Evolutionary conservation across 2,113 vertebrate species (phyloP).

Genomic region (Ceratotherium simum): DNA sequence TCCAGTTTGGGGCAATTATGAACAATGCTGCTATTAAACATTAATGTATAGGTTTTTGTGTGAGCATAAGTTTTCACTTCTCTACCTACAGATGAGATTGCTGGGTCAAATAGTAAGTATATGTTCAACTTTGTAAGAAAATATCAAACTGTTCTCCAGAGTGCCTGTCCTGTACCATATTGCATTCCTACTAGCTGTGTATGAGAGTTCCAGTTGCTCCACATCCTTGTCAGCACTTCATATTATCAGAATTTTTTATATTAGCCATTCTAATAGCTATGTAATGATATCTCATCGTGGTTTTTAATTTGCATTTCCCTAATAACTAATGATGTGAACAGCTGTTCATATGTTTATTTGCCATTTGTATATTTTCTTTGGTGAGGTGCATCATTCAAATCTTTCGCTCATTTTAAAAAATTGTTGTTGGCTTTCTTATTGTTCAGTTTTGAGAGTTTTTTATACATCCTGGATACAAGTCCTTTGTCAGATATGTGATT

Average conservation of each 20-base stretch:
- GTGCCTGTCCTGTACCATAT: neutral
- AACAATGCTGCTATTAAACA: neutral
- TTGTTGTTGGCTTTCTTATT: neutral
- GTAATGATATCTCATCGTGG: neutral
- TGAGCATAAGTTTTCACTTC: neutral
- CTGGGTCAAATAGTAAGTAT: neutral
- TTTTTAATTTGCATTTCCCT: neutral
- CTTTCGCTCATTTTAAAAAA: neutral
- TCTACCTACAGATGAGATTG: neutral
- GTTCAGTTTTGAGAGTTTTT: neutral
- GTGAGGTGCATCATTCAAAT: neutral
- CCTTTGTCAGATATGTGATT: neutral
- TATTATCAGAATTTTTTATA: neutral
- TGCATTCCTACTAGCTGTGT: accelerated
- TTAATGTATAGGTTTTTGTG: neutral
- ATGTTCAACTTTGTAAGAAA: neutral
- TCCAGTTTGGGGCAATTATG: neutral
- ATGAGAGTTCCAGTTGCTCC: neutral
- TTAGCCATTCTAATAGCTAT: neutral
- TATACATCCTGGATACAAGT: neutral
- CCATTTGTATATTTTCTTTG: neutral
- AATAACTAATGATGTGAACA: neutral
- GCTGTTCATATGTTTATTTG: neutral
- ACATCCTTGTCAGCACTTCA: neutral
- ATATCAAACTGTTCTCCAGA: neutral